Percentiles rank a stretch among this genome's conserved stretches.
phyloP scores from a whole-genome alignment of 2,888 invertebrate species.

The Anagyrus pseudococci region DNA sequence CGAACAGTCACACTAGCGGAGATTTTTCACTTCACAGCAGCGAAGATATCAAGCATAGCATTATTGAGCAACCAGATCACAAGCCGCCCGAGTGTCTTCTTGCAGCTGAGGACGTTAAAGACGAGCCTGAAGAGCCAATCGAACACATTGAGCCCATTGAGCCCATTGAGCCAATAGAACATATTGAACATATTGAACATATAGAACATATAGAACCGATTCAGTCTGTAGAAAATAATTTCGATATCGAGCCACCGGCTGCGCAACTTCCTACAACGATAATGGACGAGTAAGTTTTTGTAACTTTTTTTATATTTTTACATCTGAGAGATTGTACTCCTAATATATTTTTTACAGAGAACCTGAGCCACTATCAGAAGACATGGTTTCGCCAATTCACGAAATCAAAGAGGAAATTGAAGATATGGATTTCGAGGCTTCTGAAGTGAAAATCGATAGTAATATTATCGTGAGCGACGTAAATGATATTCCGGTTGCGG shows the following conservation, averaged over 20 bases:
- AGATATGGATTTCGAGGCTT: slow-evolving; percentile 51
- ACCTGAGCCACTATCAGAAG: slow-evolving; percentile 45
- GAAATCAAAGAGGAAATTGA: slow-evolving; percentile 58
- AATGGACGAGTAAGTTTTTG: slow-evolving; percentile 36
- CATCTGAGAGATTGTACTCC: neutral
- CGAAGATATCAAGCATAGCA: slow-evolving; percentile 51
- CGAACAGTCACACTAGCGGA: slow-evolving; percentile 41
- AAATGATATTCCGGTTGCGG: slow-evolving; percentile 20
- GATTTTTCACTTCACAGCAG: slow-evolving; percentile 52
- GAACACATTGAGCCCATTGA: neutral
- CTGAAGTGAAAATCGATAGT: slow-evolving; percentile 47
- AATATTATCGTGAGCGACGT: slow-evolving; percentile 8
- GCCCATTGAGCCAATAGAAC: slow-evolving; percentile 2
- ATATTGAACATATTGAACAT: slow-evolving; percentile 15
- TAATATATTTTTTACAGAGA: slow-evolving; percentile 42
- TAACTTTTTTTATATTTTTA: neutral
- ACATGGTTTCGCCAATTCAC: slow-evolving; percentile 44
- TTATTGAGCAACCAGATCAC: slow-evolving; percentile 38
- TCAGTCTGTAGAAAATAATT: slow-evolving; percentile 26
- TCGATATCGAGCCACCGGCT: slow-evolving; percentile 36
- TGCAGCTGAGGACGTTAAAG: slow-evolving; percentile 43
- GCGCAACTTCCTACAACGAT: slow-evolving; percentile 30
- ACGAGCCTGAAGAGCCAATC: slow-evolving; percentile 50
- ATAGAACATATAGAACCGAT: slow-evolving; percentile 19
- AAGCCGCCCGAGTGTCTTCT: slow-evolving; percentile 43